Base-by-base conservation (phyloP, 1,140 invertebrate species). In the Maniola jurtina region DNA sequence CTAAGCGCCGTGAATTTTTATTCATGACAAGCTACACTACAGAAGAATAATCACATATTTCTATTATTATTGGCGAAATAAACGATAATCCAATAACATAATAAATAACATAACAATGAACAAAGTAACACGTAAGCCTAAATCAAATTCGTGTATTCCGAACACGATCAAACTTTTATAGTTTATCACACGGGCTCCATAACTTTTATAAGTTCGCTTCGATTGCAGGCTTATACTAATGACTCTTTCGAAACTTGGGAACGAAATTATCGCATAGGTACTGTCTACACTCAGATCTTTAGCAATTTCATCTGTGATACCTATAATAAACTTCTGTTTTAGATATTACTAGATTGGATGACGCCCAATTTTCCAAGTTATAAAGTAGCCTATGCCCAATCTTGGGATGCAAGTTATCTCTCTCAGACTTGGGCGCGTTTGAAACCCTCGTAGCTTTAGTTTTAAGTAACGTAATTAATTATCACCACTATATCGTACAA, bases 191-290 rank as follows among this genome's bases (percentile, higher is more conserved):
- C 50, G 66, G 64, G 64, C 64, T 70, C 59, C 61, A 72, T 69
- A 69, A 71, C 63, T 71, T 74, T 69, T 71, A 71, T 71, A 73
- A 74, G 60, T 74, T 69, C 47, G 66, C 66, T 66, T 71, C 72
- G 69, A 73, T 73, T 73, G 68, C 68, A 70, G 64, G 68, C 71
- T 73, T 73, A 70, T 54, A 66, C 72, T 74, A 74, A 74, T 74
- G 72, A 74, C 66, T 69, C 66, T 75, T 75, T 69, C 42, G 50
- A 58, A 75, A 75, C 50, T 74, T 62, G 47, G 40, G n/a, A 69
- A 56, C 55, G 64, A 72, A 75, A 69, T 72, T 75, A 67, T 72
- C 66, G 70, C 66, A 63, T 62, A 25, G 25, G 25, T 25, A 50
- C 55, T 33, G 36, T 61, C 60, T 62, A 45, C 59, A 16, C 10